Evolutionary conservation across 2,888 invertebrate genomes (phyloP), one percentile per base, ranked within the genome.

Genomic region (Caenorhabditis sp.): DNA sequence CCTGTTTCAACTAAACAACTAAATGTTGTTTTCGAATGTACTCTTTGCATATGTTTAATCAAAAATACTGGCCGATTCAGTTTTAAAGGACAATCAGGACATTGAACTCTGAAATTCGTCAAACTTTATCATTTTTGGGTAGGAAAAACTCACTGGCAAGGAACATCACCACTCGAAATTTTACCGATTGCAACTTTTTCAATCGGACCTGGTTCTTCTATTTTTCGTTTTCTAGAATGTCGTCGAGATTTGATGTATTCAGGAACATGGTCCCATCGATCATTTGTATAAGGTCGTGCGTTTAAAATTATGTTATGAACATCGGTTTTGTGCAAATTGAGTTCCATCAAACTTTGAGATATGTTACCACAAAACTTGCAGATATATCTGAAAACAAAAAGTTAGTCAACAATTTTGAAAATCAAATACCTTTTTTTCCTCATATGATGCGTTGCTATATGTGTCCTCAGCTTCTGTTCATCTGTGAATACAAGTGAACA

Each of bases 1-100:
- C 75, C 70, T 0, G 70, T 57, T 36, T 70, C 70, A n/a, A 70
- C 72, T 43, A 77, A 61, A 63, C 76, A 76, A 31, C 63, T 64
- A 64, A 84, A 84, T 53, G 69, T 69, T n/a, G 66, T 61, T 54
- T 77, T 77, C n/a, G 68, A 70, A 62, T 86, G 86, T 8, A 82
- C 83, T 21, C 84, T 75, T 20, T 77, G 73, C 85, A 86, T 85
- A 70, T 86, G 86, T 12, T 83, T 76, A 38, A 86, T 75, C 12
- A 86, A 68, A 10, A 84, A 77, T 10, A 81, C 77, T 5, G 86
- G 86, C 12, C 82, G 69, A 26, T 81, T 77, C 58, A 85, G 72
- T 10, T 76, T 70, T 63, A 85, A 62, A 0, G 82, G 81, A 70
- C 86, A 86, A 14, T 82, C 68, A n/a, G 80, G 79, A 63, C 86